Conservation (phyloP, 2,888 invertebrate genomes). For the Abrostola triplasia region DNA sequence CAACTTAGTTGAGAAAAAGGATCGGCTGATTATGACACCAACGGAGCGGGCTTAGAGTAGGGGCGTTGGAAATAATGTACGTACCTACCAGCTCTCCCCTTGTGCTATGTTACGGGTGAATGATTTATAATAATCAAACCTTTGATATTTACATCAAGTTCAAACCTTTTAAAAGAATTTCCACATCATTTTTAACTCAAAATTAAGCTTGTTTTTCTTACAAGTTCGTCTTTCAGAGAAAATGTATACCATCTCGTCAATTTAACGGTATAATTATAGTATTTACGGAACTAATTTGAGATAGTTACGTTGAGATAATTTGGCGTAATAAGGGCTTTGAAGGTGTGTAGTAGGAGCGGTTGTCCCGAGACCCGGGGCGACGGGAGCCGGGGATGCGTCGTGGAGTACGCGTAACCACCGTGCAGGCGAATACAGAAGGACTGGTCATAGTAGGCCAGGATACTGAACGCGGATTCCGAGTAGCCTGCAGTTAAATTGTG, state of each 20-base stretch:
- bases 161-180: too few relatives aligned
- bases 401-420: constrained; percentile 48
- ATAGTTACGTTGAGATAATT: constrained; percentile 42
- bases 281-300: constrained; percentile 44
- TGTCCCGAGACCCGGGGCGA: constrained; percentile 42
- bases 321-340: constrained; percentile 45
- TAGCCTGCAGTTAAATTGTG: not conserved
- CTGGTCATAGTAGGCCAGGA: not conserved
- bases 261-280: constrained; percentile 28
- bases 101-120: constrained; percentile 33
- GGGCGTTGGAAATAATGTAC: constrained; percentile 14
- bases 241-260: constrained; percentile 14
- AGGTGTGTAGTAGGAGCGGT: constrained; percentile 55
- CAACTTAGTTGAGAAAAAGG: not conserved
- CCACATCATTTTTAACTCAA: not conserved
- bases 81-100: constrained; percentile 3
- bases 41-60: not conserved
- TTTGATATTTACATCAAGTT: constrained; percentile 25
- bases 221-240: too few relatives aligned
- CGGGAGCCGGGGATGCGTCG: constrained; percentile 55
- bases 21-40: constrained; percentile 2
- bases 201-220: not conserved
- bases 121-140: constrained; percentile 28
- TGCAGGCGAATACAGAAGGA: constrained; percentile 14
- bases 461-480: not conserved